Percentiles rank a stretch among this genome's conserved stretches.
Evolutionary conservation across 2,888 invertebrate species (phyloP).

Genomic region (Lycophotia porphyrea): DNA sequence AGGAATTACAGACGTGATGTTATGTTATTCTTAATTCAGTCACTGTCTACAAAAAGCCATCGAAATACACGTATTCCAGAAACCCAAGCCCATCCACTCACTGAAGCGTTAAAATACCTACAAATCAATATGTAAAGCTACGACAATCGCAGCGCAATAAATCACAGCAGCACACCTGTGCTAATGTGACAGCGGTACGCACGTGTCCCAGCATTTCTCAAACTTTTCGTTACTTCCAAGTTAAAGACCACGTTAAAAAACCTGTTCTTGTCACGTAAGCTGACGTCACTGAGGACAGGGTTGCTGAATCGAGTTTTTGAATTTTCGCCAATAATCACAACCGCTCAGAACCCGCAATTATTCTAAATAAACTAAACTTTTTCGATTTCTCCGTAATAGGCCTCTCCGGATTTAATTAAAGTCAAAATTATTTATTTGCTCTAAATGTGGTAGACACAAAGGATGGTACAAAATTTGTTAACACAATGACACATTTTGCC

Average conservation of each 20-base stretch:
- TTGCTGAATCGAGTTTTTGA: too few species aligned
- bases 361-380: too few species aligned
- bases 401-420: too few species aligned
- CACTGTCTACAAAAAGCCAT: background rate
- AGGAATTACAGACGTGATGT: too few species aligned
- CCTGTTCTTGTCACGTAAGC: too few species aligned
- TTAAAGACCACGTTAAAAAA: too few species aligned
- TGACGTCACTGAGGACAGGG: too few species aligned
- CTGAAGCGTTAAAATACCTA: slow-evolving; percentile 5
- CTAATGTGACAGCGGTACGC: slow-evolving; percentile 21
- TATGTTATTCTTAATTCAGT: background rate
- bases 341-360: too few species aligned
- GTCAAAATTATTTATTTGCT: background rate
- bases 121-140: slow-evolving; percentile 15
- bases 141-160: slow-evolving; percentile 18
- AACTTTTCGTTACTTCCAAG: slow-evolving; percentile 12
- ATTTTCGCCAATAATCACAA: too few species aligned
- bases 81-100: background rate
- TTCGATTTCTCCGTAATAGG: too few species aligned
- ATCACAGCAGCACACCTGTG: slow-evolving; percentile 42
- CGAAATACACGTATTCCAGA: background rate
- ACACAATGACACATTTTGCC: background rate
- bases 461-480: background rate
- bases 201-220: slow-evolving; percentile 12
- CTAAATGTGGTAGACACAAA: background rate